A percentile compares a stretch with the other conserved stretches of the same genome.
phyloP scores from a whole-genome alignment of 2,888 invertebrate genomes.

The Quadriops clusia region DNA sequence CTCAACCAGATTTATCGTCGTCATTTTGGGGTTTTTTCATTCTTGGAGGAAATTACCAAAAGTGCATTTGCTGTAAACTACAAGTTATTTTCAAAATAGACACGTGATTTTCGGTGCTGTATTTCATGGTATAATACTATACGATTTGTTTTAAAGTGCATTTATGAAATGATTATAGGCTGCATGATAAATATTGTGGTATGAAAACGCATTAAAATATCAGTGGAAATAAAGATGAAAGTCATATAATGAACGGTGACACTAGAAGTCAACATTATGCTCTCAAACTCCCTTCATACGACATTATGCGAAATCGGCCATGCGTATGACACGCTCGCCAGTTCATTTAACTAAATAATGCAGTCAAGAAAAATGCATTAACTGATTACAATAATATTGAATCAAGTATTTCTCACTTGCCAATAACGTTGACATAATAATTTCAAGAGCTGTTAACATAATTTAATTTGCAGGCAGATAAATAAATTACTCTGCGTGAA shows the following conservation, averaged over 20 bases:
- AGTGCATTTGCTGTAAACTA: slow-evolving; percentile 23
- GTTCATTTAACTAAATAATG: slow-evolving; percentile 28
- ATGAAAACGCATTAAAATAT: not conserved
- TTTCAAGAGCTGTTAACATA: too few species aligned
- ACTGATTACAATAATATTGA: slow-evolving; percentile 27
- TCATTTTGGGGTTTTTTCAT: slow-evolving; percentile 28
- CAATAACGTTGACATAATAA: too few species aligned
- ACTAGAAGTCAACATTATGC: too few species aligned
- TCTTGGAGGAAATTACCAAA: slow-evolving; percentile 21
- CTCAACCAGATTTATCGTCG: slow-evolving; percentile 32
- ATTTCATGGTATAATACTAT: not conserved
- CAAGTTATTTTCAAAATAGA: too few species aligned
- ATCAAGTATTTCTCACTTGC: too few species aligned
- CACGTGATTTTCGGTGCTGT: slow-evolving; percentile 2
- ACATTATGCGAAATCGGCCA: slow-evolving; percentile 21
- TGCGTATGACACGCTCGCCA: slow-evolving; percentile 22
- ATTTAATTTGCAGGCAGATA: too few species aligned
- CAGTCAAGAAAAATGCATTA: slow-evolving; percentile 28
- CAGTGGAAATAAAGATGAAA: not conserved
- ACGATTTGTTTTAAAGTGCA: not conserved
- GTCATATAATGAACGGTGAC: too few species aligned
- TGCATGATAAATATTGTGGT: slow-evolving; percentile 2
- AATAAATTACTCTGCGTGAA: too few species aligned
- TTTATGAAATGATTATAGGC: not conserved
- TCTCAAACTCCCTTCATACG: slow-evolving; percentile 10